Evolutionary conservation across 2,797 vertebrate genomes (phyloP).

Genomic region (Champsocephalus esox): DNA sequence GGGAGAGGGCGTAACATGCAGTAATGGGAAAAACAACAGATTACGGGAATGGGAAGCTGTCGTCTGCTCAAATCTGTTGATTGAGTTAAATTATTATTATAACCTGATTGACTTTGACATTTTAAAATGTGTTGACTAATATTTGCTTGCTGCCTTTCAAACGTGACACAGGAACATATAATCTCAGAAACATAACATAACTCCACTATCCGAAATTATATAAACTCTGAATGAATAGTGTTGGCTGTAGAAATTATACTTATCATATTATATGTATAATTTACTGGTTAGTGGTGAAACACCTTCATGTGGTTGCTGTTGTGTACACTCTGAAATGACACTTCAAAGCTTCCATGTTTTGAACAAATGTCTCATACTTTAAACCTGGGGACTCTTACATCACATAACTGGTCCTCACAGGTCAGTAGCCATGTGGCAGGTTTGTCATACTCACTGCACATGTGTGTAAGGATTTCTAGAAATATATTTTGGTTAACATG

Average conservation of each 20-base stretch:
- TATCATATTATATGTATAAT: too few relatives aligned
- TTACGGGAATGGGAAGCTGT: background rate
- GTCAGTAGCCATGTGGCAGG: background rate
- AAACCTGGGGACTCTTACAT: background rate
- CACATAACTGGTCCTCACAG: background rate
- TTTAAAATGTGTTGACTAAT: background rate
- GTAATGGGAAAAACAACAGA: background rate
- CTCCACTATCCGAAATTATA: too few relatives aligned
- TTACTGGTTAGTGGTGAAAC: background rate
- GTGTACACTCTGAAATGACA: background rate
- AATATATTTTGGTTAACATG: conserved; percentile 22
- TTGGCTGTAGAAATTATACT: too few relatives aligned
- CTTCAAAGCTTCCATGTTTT: background rate
- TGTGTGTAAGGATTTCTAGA: background rate
- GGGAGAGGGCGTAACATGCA: conserved; percentile 37
- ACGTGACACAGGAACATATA: background rate
- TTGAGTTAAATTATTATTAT: too few relatives aligned
- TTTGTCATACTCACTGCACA: conserved; percentile 16
- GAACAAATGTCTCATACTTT: background rate
- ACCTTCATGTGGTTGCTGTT: background rate
- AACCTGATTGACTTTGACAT: background rate
- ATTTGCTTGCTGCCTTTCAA: background rate
- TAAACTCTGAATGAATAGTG: too few relatives aligned
- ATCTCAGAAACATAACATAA: background rate
- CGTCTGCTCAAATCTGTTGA: background rate